These are phyloP conservation scores for Minunthozetes semirufus DNA, from an alignment of 2,888 invertebrate genomes.

Conservation along the genomic window DNA sequence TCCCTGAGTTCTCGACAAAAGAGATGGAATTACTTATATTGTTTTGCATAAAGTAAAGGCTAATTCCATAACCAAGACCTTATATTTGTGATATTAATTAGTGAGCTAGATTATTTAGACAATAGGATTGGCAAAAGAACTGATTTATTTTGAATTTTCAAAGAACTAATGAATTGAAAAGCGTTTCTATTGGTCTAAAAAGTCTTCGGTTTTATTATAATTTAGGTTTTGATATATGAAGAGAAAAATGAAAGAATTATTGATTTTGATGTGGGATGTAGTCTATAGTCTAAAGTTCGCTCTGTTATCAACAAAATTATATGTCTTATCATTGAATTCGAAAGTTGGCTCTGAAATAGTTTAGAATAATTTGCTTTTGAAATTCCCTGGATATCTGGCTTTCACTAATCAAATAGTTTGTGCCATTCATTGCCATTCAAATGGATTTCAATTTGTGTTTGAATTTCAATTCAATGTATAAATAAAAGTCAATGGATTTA, in stretches of 20 bases:
- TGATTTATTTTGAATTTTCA: no score
- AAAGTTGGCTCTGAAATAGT: background rate
- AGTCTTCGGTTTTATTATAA: background rate
- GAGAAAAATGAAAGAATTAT: constrained; percentile 2
- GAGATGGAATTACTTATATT: no score
- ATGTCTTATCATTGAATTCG: constrained; percentile 20
- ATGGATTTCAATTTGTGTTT: background rate
- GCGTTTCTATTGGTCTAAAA: background rate
- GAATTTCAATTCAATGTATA: background rate
- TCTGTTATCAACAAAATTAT: constrained; percentile 5
- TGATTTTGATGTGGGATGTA: constrained; percentile 27
- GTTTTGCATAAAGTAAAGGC: no score
- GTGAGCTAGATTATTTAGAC: no score
- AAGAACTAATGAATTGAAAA: no score
- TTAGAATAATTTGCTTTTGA: background rate
- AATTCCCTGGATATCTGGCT: constrained; percentile 12
- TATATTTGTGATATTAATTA: no score
- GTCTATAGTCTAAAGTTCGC: constrained; percentile 13
- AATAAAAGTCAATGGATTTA: background rate
- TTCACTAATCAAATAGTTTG: background rate
- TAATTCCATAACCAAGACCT: no score
- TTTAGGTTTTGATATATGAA: background rate
- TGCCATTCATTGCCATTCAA: background rate
- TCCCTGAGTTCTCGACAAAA: no score
- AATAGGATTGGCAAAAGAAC: no score